Evolutionary conservation across 1,140 invertebrate species (phyloP).

Genomic region (Rhizoglyphus robini): DNA sequence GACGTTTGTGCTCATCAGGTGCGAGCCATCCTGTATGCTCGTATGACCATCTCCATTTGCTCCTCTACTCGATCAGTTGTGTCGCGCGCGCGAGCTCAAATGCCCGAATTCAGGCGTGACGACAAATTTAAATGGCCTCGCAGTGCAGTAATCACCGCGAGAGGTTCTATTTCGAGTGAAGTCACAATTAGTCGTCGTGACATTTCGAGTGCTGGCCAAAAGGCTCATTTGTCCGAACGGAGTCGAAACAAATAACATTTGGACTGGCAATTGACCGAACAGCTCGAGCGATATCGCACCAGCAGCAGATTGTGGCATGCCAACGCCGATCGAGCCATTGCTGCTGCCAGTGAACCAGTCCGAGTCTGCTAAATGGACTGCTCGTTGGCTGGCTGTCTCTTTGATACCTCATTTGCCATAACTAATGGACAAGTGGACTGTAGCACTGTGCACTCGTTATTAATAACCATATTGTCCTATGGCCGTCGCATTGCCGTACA

Average conservation of each 20-base stretch:
- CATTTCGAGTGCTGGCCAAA: not conserved
- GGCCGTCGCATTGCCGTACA: too few species aligned
- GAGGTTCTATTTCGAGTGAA: not conserved
- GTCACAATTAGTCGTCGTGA: not conserved
- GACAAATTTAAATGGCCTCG: conserved; percentile 4
- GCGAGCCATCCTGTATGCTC: conserved; percentile 4
- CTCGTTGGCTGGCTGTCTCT: not conserved
- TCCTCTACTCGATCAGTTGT: too few species aligned
- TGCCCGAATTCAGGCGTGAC: not conserved
- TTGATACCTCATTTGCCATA: not conserved
- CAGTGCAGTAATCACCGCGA: not conserved
- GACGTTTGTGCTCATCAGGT: not conserved
- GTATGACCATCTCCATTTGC: too few species aligned
- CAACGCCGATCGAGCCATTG: not conserved
- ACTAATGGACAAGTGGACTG: not conserved
- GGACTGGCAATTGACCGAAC: not conserved
- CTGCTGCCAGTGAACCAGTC: not conserved
- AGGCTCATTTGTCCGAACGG: not conserved
- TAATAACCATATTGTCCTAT: conserved; percentile 2
- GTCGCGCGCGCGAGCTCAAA: too few species aligned
- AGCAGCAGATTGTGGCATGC: not conserved
- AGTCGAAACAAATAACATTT: not conserved
- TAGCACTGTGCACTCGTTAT: not conserved
- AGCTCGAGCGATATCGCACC: conserved; percentile 3
- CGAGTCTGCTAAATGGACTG: too few species aligned